A percentile compares a stretch with the other conserved stretches of the same genome.
phyloP scores from a whole-genome alignment of 2,888 invertebrate species.

The Thymelicus sylvestris region DNA sequence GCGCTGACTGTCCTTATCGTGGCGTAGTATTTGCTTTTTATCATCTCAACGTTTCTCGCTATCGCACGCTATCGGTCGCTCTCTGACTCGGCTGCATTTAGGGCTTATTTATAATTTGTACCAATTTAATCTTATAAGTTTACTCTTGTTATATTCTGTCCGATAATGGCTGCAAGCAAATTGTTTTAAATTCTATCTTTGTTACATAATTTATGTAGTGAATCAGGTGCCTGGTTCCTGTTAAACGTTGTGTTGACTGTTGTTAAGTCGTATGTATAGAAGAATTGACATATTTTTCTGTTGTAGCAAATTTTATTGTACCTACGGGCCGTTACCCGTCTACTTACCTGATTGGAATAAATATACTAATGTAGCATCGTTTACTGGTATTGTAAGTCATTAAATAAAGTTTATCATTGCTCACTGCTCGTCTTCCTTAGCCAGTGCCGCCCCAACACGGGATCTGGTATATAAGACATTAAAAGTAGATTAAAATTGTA shows the following conservation, averaged over 20 bases:
- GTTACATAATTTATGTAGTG: constrained; percentile 25
- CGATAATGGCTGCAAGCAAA: constrained; percentile 41
- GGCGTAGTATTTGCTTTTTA: constrained; percentile 50
- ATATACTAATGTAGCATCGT: constrained; percentile 28
- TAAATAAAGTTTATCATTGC: constrained; percentile 44
- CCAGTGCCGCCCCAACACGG: background rate
- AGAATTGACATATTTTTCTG: constrained; percentile 27
- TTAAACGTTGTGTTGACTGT: constrained; percentile 21
- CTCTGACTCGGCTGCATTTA: constrained; percentile 53
- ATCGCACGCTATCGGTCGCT: constrained; percentile 39
- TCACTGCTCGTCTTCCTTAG: constrained; percentile 33
- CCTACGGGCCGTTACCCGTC: no score
- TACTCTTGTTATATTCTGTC: constrained; percentile 40
- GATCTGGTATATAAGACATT: no score
- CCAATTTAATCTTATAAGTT: constrained; percentile 36
- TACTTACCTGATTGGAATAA: constrained; percentile 16
- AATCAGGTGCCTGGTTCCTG: constrained; percentile 31
- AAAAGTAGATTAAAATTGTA: no score
- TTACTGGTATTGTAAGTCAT: constrained; percentile 41
- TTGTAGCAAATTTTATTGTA: background rate
- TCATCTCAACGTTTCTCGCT: constrained; percentile 19
- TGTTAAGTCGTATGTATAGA: constrained; percentile 19
- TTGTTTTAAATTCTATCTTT: constrained; percentile 30
- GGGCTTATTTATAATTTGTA: constrained; percentile 39
- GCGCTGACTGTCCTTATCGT: constrained; percentile 54